Evolutionary conservation across 1,140 invertebrate genomes (phyloP).

Genomic region (Helicoverpa zea): DNA sequence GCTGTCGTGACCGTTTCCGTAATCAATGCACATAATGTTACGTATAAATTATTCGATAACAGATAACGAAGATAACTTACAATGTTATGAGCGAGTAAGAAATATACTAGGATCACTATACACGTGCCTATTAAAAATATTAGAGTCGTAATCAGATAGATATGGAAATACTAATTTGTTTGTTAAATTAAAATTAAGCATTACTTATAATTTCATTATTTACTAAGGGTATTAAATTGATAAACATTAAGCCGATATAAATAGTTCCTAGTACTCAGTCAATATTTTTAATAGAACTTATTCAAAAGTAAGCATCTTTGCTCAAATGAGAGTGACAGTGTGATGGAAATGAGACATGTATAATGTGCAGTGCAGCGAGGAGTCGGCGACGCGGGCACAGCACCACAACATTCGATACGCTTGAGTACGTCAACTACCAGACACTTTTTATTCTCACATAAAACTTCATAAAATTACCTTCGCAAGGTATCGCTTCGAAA

Average conservation of each 20-base stretch:
- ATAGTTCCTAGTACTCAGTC: too few species aligned
- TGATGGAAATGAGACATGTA: conserved; percentile 14
- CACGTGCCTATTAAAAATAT: too few species aligned
- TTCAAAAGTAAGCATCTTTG: too few species aligned
- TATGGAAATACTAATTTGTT: too few species aligned
- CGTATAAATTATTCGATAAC: conserved; percentile 55
- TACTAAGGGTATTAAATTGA: too few species aligned
- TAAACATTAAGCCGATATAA: too few species aligned
- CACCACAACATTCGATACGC: conserved; percentile 41
- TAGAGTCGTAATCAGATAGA: too few species aligned
- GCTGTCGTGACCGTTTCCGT: conserved; percentile 71
- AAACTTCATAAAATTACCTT: conserved; percentile 41
- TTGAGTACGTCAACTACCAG: conserved; percentile 40
- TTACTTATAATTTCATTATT: too few species aligned
- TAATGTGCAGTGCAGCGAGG: not conserved
- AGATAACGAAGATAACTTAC: conserved; percentile 45
- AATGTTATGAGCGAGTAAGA: conserved; percentile 3
- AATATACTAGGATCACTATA: too few species aligned
- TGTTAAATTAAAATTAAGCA: too few species aligned
- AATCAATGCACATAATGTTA: conserved; percentile 67
- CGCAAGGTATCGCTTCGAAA: conserved; percentile 15
- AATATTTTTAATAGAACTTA: too few species aligned
- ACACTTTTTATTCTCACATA: conserved; percentile 41
- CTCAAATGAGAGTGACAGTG: not conserved
- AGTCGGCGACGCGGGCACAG: not conserved